Base-by-base conservation (phyloP, 2,888 invertebrate genomes). In the Nysson spinosus region DNA sequence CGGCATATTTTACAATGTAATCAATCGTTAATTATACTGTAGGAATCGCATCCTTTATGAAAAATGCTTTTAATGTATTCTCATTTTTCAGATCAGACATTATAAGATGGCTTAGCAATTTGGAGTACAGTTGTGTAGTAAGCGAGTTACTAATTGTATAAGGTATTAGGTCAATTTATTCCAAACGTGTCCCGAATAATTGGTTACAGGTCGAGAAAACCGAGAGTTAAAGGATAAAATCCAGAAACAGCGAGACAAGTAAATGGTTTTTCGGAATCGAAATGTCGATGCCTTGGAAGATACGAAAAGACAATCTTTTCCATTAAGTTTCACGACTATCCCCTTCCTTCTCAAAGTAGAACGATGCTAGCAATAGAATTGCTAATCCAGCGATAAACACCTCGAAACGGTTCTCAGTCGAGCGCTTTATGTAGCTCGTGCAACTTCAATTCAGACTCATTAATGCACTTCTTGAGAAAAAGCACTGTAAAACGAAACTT, bases 321-420 rank as follows among this genome's bases (percentile, higher is more conserved):
- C 69, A 69, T 69, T 69, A 63, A 69, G 52, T 47, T 47, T 19
- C 40, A 5, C 40, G 19, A 4, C 22, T 46, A 44, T 20, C 35
- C 54, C 63, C 49, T 49, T 56, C 37, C 52, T 50, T 28, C 19
- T 37, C 17, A 22, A 19, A 12, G n/a, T 28, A 54, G 51, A 58
- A 32, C 24, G 54, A 62, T 57, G 75, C 75, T 67, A 78, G 79
- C 80, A 74, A 80, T 81, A 78, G 84, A 83, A 84, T 83, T 81
- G 79, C 83, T 83, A 83, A 84, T 84, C 77, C 72, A 64, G 74
- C 79, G 80, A 82, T 82, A 82, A 83, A 83, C 81, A 82, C 75
- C 77, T 72, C 63, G 54, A 62, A 79, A 75, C 71, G 69, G 63
- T 62, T 43, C 55, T 60, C 65, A 62, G 63, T 57, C 57, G 50